Evolutionary conservation across 2,888 invertebrate genomes (phyloP).

Genomic region (Polietes domitor): DNA sequence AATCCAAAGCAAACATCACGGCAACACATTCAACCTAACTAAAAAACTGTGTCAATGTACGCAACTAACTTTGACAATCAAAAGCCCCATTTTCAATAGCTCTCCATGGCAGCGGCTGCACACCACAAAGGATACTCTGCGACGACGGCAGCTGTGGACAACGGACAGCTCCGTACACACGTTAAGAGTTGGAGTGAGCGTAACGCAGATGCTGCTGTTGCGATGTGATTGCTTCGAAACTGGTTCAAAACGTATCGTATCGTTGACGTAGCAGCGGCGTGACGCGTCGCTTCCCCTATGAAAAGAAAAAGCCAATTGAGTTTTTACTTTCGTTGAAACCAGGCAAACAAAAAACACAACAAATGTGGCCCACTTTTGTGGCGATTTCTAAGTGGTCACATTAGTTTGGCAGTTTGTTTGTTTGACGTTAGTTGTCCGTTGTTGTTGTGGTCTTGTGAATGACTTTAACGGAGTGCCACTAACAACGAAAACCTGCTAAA

Average conservation of each 20-base stretch:
- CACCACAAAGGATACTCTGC: conserved; percentile 29
- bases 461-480: conserved; percentile 10
- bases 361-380: conserved; percentile 28
- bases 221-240: conserved; percentile 21
- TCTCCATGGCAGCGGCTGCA: conserved; percentile 39
- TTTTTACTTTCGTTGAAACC: conserved; percentile 63
- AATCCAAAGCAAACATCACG: neutral
- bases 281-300: neutral
- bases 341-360: conserved; percentile 39
- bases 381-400: conserved; percentile 52
- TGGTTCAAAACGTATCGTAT: conserved; percentile 6
- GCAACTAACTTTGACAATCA: conserved; percentile 67
- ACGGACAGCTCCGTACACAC: neutral
- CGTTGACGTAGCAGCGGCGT: no score
- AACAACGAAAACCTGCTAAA: conserved; percentile 16
- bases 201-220: neutral
- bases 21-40: conserved; percentile 36
- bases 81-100: conserved; percentile 20
- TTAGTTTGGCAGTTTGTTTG: conserved; percentile 7
- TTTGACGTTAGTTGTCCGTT: neutral
- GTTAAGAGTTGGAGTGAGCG: neutral
- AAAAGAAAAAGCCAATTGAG: conserved; percentile 53
- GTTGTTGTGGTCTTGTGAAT: neutral
- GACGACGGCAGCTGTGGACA: neutral
- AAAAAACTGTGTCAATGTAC: conserved; percentile 64